Base-by-base conservation (phyloP, 2,113 vertebrate genomes). In the Albula goreensis region DNA sequence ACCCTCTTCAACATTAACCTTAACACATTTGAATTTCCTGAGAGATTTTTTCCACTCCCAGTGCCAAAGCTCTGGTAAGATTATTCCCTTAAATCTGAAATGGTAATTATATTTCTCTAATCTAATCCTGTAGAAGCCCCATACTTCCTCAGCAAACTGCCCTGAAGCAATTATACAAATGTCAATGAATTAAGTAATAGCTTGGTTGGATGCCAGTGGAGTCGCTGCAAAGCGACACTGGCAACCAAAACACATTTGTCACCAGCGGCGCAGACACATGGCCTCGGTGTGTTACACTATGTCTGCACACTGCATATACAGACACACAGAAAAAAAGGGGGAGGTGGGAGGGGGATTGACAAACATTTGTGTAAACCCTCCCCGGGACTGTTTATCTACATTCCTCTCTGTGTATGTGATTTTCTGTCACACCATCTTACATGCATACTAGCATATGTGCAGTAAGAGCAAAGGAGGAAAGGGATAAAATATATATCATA, bases 101-200 rank as follows among this genome's bases (percentile, higher is more conserved):
- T 94, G 89, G 91, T 94, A 93, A 94, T 94, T 93, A 91, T 95
- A 92, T 94, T 94, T 94, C 91, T 94, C 88, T 92, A 93, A 95
- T 94, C 92, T 93, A 94, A 94, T 94, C 93, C 92, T 92, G 93
- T 94, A 94, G 94, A 93, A 90, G 92, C 88, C 89, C 89, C 50
- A 81, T 88, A 88, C 90, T 91, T 93, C 88, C 91, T 90, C 86
- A 89, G 91, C 90, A 93, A 93, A 93, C 92, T 91, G 91, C 89
- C 92, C 93, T 52, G 78, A 94, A 93, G 93, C 93, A 95, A 95
- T 95, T 94, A 95, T 93, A 91, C 91, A 95, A 95, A 96, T 94
- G 94, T 94, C 94, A 95, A 92, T 94, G 93, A 95, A 95, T 95
- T 95, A 94, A 95, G 93, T 94, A 95, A 94, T 94, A 94, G 92